Conservation (phyloP, 1,140 invertebrate species). For the Lamellibrachia luymesi region DNA sequence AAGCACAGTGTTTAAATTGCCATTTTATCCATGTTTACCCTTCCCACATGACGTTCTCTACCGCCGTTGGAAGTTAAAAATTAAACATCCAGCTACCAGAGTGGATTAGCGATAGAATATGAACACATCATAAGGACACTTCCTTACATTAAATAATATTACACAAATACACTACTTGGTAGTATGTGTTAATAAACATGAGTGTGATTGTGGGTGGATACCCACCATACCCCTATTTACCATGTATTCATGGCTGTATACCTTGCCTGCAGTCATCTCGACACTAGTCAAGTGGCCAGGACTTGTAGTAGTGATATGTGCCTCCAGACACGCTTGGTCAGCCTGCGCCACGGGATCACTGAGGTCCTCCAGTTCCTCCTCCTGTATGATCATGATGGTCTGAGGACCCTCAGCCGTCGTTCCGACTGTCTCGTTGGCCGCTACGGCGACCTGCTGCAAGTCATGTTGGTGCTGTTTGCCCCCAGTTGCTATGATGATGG, state of each 20-base stretch:
- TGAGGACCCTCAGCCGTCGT: slow-evolving; percentile 35
- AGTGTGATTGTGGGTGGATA: background rate
- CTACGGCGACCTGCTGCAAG: slow-evolving; percentile 37
- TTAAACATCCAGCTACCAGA: no score
- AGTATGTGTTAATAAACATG: background rate
- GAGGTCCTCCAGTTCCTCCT: slow-evolving; percentile 33
- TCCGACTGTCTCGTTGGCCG: slow-evolving; percentile 49
- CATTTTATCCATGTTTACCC: no score
- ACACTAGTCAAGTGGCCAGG: background rate
- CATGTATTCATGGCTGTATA: background rate
- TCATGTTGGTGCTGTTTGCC: slow-evolving; percentile 31
- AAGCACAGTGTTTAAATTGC: no score
- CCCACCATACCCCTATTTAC: background rate
- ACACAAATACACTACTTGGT: no score
- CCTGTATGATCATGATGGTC: slow-evolving; percentile 55
- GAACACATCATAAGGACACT: no score
- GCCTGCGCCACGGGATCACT: background rate
- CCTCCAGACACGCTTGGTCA: background rate
- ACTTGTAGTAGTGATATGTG: background rate
- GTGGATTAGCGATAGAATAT: no score
- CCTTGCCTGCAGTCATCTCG: background rate
- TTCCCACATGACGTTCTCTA: no score
- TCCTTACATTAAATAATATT: no score
- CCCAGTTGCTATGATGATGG: background rate
- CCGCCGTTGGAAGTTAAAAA: no score